Conservation (phyloP, 2,797 vertebrate species). For the Bovichtus variegatus region DNA sequence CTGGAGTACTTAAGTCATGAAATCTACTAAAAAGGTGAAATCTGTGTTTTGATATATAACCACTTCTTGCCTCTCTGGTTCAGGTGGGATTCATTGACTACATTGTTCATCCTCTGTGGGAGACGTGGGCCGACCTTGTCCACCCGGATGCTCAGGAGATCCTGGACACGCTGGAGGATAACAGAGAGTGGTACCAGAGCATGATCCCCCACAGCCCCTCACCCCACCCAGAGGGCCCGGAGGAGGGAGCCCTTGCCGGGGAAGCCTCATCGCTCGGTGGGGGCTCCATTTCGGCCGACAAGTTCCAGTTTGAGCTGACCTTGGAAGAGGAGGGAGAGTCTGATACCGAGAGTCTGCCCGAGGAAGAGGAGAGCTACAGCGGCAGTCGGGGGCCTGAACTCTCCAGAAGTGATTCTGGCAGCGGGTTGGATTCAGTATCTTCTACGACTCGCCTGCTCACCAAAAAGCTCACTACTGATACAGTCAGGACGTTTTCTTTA, state of each 20-base stretch:
- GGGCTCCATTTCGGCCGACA: constrained; percentile 72
- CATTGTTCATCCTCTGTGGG: constrained; percentile 95
- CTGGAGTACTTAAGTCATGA: background rate
- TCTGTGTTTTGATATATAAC: background rate
- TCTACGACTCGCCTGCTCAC: constrained; percentile 30
- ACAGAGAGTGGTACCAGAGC: constrained; percentile 96
- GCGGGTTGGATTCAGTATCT: constrained; percentile 48
- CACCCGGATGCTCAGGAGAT: constrained; percentile 95
- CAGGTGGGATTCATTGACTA: constrained; percentile 97
- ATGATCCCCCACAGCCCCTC: constrained; percentile 93
- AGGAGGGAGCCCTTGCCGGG: constrained; percentile 44
- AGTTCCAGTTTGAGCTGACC: constrained; percentile 91
- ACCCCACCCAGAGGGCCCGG: constrained; percentile 69
- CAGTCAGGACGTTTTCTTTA: constrained; percentile 76
- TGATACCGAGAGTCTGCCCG: constrained; percentile 80
- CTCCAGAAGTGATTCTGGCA: constrained; percentile 63
- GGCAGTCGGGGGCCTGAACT: constrained; percentile 45
- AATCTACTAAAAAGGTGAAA: background rate
- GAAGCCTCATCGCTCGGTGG: constrained; percentile 43
- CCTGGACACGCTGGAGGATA: constrained; percentile 94
- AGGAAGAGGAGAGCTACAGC: constrained; percentile 74
- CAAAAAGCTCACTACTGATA: constrained; percentile 52
- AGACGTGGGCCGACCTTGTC: constrained; percentile 94
- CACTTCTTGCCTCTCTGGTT: background rate
- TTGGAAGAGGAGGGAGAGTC: constrained; percentile 89